phyloP scores from a whole-genome alignment of 2,797 vertebrate genomes.

The Morus bassanus region DNA sequence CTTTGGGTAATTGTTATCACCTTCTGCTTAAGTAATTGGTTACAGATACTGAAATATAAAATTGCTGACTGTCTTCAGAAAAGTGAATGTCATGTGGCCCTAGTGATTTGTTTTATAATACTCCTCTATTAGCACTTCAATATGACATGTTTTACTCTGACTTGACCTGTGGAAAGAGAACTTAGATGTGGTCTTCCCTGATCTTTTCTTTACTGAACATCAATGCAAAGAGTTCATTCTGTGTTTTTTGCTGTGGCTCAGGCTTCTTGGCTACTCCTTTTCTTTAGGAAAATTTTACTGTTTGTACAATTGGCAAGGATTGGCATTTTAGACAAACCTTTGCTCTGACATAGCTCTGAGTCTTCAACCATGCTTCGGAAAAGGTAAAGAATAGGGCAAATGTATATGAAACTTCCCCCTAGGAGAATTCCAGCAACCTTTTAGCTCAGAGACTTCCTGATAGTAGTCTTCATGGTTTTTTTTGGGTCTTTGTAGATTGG shows the following conservation, averaged over 20 bases:
- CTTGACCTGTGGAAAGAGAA: not conserved
- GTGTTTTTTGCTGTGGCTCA: not conserved
- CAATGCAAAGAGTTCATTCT: not conserved
- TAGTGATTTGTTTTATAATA: not conserved
- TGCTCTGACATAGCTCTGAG: not conserved
- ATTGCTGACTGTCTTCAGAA: not conserved
- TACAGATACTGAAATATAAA: not conserved
- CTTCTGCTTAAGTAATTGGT: not conserved
- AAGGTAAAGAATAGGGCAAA: not conserved
- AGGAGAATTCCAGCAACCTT: not conserved
- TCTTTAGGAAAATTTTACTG: not conserved
- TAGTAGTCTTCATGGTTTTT: not conserved
- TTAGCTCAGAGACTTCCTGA: not conserved
- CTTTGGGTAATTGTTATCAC: not conserved
- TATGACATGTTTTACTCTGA: not conserved
- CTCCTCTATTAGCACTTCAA: not conserved
- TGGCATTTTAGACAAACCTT: not conserved
- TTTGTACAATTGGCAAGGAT: not conserved
- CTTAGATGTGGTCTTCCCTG: not conserved
- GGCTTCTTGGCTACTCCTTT: not conserved
- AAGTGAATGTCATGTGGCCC: not conserved
- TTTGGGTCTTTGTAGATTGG: not conserved
- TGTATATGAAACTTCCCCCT: not conserved
- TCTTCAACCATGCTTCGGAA: not conserved
- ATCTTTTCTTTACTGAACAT: not conserved